Percentiles rank a stretch among this genome's conserved stretches.
phyloP scores from a whole-genome alignment of 2,888 invertebrate genomes.

The Blastobasis adustella region DNA sequence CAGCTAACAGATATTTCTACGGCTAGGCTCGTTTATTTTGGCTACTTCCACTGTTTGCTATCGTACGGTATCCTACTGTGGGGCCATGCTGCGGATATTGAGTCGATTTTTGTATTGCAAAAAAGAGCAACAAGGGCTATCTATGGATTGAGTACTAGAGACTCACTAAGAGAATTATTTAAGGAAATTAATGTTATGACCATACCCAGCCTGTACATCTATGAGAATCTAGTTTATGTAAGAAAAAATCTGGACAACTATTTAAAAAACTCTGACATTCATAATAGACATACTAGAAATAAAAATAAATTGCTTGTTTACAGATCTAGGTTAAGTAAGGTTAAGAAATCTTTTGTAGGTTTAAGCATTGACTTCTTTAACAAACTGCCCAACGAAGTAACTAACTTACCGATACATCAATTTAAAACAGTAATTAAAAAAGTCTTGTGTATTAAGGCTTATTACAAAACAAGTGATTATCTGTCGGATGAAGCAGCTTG shows the following conservation, averaged over 20 bases:
- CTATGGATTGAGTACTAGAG: conserved; percentile 2
- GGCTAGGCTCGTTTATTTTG: too few relatives aligned
- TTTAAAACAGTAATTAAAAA: too few relatives aligned
- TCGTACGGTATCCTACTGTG: conserved; percentile 13
- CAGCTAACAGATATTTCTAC: too few relatives aligned
- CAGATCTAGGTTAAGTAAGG: background rate
- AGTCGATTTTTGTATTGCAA: conserved; percentile 11
- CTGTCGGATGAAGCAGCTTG: too few relatives aligned
- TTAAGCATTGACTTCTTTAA: background rate
- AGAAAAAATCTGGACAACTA: too few relatives aligned
- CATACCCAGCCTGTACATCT: too few relatives aligned
- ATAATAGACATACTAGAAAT: too few relatives aligned
- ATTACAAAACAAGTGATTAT: too few relatives aligned
- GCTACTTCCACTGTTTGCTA: conserved; percentile 12
- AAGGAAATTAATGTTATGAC: conserved; percentile 1
- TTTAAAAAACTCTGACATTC: too few relatives aligned
- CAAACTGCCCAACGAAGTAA: background rate
- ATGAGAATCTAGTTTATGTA: too few relatives aligned
- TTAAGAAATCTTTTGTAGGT: background rate
- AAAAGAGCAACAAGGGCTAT: conserved; percentile 13
- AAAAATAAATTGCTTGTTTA: background rate
- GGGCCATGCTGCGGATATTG: conserved; percentile 12
- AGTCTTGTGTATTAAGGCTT: too few relatives aligned
- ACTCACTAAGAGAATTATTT: background rate
- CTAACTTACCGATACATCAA: too few relatives aligned